phyloP scores from a whole-genome alignment of 2,113 vertebrate genomes.

The Elephas maximus region DNA sequence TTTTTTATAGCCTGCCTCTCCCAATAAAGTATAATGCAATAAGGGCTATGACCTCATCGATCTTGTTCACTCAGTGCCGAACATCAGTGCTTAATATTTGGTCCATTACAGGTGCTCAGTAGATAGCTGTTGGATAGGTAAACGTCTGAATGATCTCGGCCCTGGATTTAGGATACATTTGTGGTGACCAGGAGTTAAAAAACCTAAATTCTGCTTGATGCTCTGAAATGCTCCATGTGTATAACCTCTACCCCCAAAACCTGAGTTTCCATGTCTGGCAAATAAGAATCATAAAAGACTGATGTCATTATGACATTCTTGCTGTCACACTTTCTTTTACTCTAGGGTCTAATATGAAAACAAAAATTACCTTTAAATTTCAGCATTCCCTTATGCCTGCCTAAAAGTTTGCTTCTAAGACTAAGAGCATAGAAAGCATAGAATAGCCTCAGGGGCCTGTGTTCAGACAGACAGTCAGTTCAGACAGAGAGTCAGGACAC shows the following conservation, averaged over 20 bases:
- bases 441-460: neutral
- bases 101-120: conserved; percentile 7
- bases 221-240: neutral
- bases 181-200: neutral
- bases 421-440: neutral
- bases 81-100: neutral
- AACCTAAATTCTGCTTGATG: conserved; percentile 20
- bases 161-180: neutral
- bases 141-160: neutral
- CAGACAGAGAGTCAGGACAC: neutral
- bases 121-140: conserved; percentile 31
- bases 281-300: conserved; percentile 45
- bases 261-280: conserved; percentile 46
- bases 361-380: conserved; percentile 40
- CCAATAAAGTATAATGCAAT: conserved; percentile 24
- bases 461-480: neutral
- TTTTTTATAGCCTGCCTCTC: neutral
- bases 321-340: conserved; percentile 57
- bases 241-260: neutral
- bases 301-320: conserved; percentile 38
- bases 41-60: conserved; percentile 18
- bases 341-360: conserved; percentile 15
- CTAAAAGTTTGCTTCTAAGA: conserved; percentile 20
- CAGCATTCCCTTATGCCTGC: neutral
- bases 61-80: neutral